Percentiles rank a stretch among this genome's conserved stretches.
phyloP scores from a whole-genome alignment of 1,140 invertebrate species.

The Bactericera cockerelli region DNA sequence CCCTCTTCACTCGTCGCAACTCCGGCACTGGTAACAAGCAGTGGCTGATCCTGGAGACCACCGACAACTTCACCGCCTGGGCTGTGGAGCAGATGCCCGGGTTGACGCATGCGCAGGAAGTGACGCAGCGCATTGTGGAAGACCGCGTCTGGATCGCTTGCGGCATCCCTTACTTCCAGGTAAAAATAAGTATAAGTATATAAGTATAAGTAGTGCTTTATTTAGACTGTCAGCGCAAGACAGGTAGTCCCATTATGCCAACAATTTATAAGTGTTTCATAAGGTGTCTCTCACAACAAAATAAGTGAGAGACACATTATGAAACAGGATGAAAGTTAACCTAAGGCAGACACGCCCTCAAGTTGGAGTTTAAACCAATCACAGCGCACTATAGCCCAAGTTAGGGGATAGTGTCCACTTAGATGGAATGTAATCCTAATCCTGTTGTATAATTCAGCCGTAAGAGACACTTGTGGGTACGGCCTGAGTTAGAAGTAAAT shows the following conservation, averaged over 20 bases:
- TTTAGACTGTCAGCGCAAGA: too few relatives aligned
- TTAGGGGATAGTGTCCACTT: too few relatives aligned
- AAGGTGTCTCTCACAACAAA: constrained; percentile 31
- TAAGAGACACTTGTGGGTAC: too few relatives aligned
- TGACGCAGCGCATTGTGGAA: constrained; percentile 45
- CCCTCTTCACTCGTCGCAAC: constrained; percentile 43
- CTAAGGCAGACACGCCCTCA: too few relatives aligned
- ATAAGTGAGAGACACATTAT: constrained; percentile 34
- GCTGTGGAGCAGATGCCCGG: constrained; percentile 73
- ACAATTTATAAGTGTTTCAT: constrained; percentile 13
- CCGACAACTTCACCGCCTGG: constrained; percentile 34
- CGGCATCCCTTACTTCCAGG: constrained; percentile 58
- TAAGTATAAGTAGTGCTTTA: too few relatives aligned
- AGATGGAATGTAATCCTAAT: constrained; percentile 38
- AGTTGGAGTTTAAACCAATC: too few relatives aligned
- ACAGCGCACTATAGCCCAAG: too few relatives aligned
- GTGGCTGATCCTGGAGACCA: constrained; percentile 68
- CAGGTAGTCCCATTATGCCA: too few relatives aligned
- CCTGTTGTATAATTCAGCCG: constrained; percentile 42
- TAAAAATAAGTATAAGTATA: constrained; percentile 31
- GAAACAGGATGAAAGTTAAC: too few relatives aligned
- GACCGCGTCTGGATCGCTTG: constrained; percentile 61
- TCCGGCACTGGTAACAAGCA: constrained; percentile 77
- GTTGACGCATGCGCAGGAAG: constrained; percentile 43
- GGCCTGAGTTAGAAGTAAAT: too few relatives aligned